Evolutionary conservation across 1,140 invertebrate genomes (phyloP).

Genomic region (Zophobas atratus): DNA sequence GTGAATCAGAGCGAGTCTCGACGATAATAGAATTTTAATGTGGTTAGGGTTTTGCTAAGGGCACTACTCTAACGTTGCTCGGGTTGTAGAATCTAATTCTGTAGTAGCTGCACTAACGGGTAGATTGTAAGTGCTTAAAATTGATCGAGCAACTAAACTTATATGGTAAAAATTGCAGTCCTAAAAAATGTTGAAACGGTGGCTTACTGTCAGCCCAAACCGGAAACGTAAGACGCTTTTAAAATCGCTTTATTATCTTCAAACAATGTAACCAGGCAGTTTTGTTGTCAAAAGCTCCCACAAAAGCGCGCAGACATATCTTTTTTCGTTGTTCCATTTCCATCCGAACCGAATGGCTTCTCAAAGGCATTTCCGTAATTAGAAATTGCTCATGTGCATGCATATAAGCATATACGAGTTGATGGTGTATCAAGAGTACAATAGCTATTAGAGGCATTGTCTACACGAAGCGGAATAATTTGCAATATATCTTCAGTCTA

Average conservation of each 20-base stretch:
- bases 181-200: too few species aligned
- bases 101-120: conserved; percentile 49
- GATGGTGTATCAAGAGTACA: conserved; percentile 24
- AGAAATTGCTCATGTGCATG: conserved; percentile 32
- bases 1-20: conserved; percentile 48
- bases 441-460: conserved; percentile 44
- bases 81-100: conserved; percentile 50
- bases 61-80: conserved; percentile 47
- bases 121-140: neutral
- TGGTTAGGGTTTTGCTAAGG: conserved; percentile 48
- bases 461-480: conserved; percentile 48
- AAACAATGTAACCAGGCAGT: too few species aligned
- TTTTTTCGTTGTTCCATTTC: too few species aligned
- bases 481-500: conserved; percentile 53
- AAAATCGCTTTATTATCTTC: too few species aligned
- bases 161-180: too few species aligned
- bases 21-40: conserved; percentile 55
- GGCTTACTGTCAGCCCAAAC: too few species aligned
- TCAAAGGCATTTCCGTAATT: conserved; percentile 1
- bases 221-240: too few species aligned
- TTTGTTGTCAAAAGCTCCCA: too few species aligned
- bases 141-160: too few species aligned
- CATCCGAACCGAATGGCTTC: too few species aligned
- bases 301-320: too few species aligned
- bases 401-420: neutral